Percentiles rank a stretch among this genome's conserved stretches.
These are phyloP conservation scores for Canis aureus DNA, from an alignment of 2,113 vertebrate species.

Conservation along the genomic window DNA sequence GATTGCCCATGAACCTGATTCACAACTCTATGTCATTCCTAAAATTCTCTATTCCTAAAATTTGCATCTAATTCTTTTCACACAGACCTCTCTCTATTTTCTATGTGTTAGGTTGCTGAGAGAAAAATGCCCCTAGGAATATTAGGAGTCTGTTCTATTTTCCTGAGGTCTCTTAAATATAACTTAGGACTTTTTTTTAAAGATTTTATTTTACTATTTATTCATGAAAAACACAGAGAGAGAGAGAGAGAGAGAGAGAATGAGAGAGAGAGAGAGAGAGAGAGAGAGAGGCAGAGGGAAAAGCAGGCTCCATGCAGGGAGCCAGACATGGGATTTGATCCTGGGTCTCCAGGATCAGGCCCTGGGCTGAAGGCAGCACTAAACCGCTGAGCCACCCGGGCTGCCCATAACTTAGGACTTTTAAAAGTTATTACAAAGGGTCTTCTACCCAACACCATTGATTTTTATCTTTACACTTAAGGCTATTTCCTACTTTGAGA, in stretches of 20 bases:
- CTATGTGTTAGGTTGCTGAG: background rate
- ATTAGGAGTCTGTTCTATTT: background rate
- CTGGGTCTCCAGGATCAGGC: too few relatives aligned
- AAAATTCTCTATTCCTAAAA: background rate
- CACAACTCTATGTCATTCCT: background rate
- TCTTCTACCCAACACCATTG: background rate
- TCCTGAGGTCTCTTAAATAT: background rate
- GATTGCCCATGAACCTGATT: background rate
- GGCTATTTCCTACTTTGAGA: background rate
- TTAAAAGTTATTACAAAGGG: background rate
- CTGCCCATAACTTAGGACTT: background rate
- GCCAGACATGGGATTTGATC: too few relatives aligned
- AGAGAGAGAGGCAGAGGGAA: too few relatives aligned
- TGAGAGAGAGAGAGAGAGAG: too few relatives aligned
- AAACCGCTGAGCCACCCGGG: too few relatives aligned
- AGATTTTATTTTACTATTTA: too few relatives aligned
- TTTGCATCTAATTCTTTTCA: background rate
- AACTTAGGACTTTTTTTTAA: background rate
- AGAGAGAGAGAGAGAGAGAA: too few relatives aligned
- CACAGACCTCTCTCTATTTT: background rate
- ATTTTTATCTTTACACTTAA: background rate
- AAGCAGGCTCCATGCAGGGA: too few relatives aligned
- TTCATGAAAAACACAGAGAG: too few relatives aligned
- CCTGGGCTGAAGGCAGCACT: too few relatives aligned
- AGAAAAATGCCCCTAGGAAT: background rate